phyloP scores from a whole-genome alignment of 53 echinoderm and acorn worm species.

The Temnopleurus reevesii region DNA sequence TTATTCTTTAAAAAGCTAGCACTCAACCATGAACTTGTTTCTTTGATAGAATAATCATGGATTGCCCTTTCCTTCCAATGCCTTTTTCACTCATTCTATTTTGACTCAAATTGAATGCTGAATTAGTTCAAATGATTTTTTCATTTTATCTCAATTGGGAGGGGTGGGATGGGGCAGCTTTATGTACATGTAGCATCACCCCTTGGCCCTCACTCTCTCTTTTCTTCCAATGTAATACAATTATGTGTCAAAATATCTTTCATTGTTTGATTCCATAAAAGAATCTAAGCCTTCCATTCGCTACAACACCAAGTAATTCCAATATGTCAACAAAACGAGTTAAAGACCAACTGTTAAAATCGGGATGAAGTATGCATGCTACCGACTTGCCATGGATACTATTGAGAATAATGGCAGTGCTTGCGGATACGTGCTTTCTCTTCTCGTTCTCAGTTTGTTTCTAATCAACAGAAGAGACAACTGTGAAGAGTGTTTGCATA shows the following conservation, averaged over 20 bases:
- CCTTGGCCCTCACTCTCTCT: too few relatives aligned
- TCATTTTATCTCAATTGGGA: too few relatives aligned
- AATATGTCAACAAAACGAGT: neutral
- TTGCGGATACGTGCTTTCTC: neutral
- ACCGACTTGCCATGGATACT: neutral
- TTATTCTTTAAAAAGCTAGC: too few relatives aligned
- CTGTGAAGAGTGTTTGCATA: neutral
- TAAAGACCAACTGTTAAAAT: constrained; percentile 39
- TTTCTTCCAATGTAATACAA: too few relatives aligned
- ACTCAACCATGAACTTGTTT: too few relatives aligned
- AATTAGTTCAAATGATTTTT: too few relatives aligned
- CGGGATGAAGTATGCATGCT: neutral
- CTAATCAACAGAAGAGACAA: constrained; percentile 1
- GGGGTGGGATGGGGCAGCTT: too few relatives aligned
- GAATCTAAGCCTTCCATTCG: neutral
- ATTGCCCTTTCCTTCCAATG: too few relatives aligned
- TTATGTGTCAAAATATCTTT: neutral
- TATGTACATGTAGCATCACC: too few relatives aligned
- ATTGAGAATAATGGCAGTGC: neutral
- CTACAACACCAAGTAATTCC: neutral
- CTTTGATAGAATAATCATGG: too few relatives aligned
- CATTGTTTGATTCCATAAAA: neutral
- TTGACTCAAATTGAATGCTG: too few relatives aligned
- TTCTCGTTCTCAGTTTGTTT: neutral
- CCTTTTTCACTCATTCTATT: too few relatives aligned